A percentile compares a stretch with the other conserved stretches of the same genome.
These are phyloP conservation scores for Eupithecia vulgata DNA, from an alignment of 2,888 invertebrate species.

Conservation along the genomic window DNA sequence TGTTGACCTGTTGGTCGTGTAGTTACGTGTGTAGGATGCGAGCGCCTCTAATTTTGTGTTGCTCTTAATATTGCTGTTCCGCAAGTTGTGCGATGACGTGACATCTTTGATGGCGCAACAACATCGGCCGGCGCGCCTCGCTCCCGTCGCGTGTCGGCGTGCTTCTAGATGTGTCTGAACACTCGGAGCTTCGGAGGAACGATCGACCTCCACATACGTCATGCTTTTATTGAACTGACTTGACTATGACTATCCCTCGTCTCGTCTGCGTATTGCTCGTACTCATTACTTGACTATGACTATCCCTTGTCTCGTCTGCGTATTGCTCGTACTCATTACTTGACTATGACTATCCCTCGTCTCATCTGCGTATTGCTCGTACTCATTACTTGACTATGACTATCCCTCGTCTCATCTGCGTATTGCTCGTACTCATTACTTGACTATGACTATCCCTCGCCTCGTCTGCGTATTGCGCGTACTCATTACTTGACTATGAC, in stretches of 20 bases:
- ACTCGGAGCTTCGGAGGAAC: too few relatives aligned
- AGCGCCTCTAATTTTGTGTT: constrained; percentile 51
- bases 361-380: not conserved
- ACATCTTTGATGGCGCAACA: not conserved
- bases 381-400: not conserved
- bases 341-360: too few relatives aligned
- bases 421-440: not conserved
- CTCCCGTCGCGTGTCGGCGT: too few relatives aligned
- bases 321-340: not conserved
- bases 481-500: not conserved
- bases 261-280: not conserved
- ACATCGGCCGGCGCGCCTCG: not conserved
- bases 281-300: not conserved
- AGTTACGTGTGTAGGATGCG: constrained; percentile 52
- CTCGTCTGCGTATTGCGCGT: not conserved
- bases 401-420: too few relatives aligned
- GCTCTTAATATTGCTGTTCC: constrained; percentile 48
- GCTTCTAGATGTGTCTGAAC: constrained; percentile 27
- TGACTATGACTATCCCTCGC: too few relatives aligned
- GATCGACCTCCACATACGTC: constrained; percentile 4
- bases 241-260: too few relatives aligned
- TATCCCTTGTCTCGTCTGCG: not conserved
- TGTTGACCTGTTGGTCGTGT: constrained; percentile 62
- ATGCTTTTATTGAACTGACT: constrained; percentile 15
- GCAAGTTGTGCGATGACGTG: constrained; percentile 51